These are phyloP conservation scores for Hemibagrus wyckioides DNA, from an alignment of 2,113 vertebrate species.

Conservation along the genomic window DNA sequence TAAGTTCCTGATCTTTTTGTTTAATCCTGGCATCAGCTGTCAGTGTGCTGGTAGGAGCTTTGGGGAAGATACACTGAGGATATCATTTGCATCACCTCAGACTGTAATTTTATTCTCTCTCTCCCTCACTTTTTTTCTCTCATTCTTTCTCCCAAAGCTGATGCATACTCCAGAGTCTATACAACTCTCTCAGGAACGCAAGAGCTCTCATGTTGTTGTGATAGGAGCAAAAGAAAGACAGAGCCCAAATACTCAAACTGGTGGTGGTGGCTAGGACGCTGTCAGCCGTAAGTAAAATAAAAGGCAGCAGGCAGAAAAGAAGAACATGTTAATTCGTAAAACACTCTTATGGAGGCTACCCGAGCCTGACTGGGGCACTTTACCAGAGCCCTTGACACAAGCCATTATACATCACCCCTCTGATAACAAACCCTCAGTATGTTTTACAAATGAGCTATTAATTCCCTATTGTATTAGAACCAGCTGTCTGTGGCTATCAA, in stretches of 20 bases:
- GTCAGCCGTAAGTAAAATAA: conserved; percentile 86
- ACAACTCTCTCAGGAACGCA: conserved; percentile 86
- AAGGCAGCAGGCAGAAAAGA: conserved; percentile 55
- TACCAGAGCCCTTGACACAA: conserved; percentile 73
- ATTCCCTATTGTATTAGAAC: conserved; percentile 88
- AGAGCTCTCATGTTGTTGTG: conserved; percentile 87
- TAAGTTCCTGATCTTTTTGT: conserved; percentile 98
- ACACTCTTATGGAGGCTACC: conserved; percentile 76
- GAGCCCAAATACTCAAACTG: conserved; percentile 81
- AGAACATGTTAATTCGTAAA: conserved; percentile 68
- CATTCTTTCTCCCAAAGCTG: conserved; percentile 67
- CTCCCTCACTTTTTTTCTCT: conserved; percentile 15
- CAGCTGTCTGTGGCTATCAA: conserved; percentile 84
- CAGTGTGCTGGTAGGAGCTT: conserved; percentile 90
- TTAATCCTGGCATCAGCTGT: conserved; percentile 99
- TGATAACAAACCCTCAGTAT: conserved; percentile 81
- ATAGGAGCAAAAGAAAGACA: conserved; percentile 86
- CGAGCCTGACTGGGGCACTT: conserved; percentile 70
- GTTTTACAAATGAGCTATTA: conserved; percentile 81
- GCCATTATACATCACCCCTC: conserved; percentile 73
- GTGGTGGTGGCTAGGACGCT: conserved; percentile 79
- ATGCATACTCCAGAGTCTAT: conserved; percentile 87
- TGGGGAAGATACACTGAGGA: conserved; percentile 91
- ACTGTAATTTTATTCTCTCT: conserved; percentile 85
- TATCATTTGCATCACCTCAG: conserved; percentile 94